Percentiles rank a stretch among this genome's conserved stretches.
These are phyloP conservation scores for Sebastes diaconus DNA, from an alignment of 2,797 vertebrate genomes.

Conservation along the genomic window DNA sequence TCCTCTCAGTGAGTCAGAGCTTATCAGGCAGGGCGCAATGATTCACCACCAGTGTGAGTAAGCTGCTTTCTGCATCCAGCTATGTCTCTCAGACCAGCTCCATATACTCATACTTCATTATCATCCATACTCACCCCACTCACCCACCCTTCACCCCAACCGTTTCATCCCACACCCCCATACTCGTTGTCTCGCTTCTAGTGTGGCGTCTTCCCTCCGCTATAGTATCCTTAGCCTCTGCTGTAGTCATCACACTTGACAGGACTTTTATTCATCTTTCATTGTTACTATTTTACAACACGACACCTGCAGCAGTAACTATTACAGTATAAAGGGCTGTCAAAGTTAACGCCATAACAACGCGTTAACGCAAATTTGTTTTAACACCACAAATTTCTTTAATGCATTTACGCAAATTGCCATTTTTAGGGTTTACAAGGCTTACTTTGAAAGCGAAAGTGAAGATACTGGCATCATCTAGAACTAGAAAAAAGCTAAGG, in stretches of 20 bases:
- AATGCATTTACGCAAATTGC: no score
- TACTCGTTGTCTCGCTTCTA: slow-evolving; percentile 5
- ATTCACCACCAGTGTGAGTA: slow-evolving; percentile 76
- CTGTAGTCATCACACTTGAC: neutral
- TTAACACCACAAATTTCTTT: no score
- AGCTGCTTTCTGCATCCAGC: slow-evolving; percentile 69
- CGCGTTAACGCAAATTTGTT: no score
- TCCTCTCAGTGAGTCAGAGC: slow-evolving; percentile 74
- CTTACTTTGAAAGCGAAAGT: no score
- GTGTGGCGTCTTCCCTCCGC: neutral
- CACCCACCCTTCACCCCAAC: slow-evolving; percentile 18
- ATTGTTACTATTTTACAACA: slow-evolving; percentile 14
- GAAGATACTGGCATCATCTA: no score
- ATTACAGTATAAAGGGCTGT: neutral
- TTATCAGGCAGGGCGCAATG: slow-evolving; percentile 68
- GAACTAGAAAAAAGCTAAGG: no score
- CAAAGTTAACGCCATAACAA: no score
- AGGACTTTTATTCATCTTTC: neutral
- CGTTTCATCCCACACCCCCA: slow-evolving; percentile 40
- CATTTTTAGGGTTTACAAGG: no score
- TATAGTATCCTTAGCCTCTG: neutral
- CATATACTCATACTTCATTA: slow-evolving; percentile 67
- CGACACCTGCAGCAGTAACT: slow-evolving; percentile 1
- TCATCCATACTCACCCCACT: slow-evolving; percentile 36
- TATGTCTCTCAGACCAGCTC: slow-evolving; percentile 63